Conservation (phyloP, 2,797 vertebrate genomes). For the Pogonophryne albipinna region DNA sequence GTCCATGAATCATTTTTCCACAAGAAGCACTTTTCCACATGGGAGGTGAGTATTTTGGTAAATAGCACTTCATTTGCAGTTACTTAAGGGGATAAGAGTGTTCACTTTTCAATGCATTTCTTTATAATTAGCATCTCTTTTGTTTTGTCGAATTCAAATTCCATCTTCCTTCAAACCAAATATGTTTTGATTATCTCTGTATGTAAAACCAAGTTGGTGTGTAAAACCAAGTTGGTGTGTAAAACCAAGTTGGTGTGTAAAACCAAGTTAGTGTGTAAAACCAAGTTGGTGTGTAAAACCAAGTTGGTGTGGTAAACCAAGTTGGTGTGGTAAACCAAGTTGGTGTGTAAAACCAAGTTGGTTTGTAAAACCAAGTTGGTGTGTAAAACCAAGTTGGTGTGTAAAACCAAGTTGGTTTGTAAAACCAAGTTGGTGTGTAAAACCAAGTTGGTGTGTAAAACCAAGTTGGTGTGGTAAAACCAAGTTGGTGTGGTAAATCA, state of each 20-base stretch:
- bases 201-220: too few species aligned
- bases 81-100: background rate
- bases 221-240: background rate
- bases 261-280: too few species aligned
- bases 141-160: background rate
- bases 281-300: too few species aligned
- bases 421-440: too few species aligned
- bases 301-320: background rate
- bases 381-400: too few species aligned
- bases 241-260: too few species aligned
- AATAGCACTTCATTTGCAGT: conserved; percentile 12
- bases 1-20: conserved; percentile 18
- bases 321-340: too few species aligned
- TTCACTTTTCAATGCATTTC: background rate
- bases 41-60: conserved; percentile 14
- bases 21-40: conserved; percentile 20
- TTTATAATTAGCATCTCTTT: background rate
- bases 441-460: too few species aligned
- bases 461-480: background rate
- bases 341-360: too few species aligned
- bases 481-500: too few species aligned
- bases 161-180: background rate
- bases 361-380: background rate
- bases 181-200: background rate
- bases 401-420: background rate